These are phyloP conservation scores for Novumbra hubbsi DNA, from an alignment of 2,797 vertebrate genomes.

Conservation along the genomic window DNA sequence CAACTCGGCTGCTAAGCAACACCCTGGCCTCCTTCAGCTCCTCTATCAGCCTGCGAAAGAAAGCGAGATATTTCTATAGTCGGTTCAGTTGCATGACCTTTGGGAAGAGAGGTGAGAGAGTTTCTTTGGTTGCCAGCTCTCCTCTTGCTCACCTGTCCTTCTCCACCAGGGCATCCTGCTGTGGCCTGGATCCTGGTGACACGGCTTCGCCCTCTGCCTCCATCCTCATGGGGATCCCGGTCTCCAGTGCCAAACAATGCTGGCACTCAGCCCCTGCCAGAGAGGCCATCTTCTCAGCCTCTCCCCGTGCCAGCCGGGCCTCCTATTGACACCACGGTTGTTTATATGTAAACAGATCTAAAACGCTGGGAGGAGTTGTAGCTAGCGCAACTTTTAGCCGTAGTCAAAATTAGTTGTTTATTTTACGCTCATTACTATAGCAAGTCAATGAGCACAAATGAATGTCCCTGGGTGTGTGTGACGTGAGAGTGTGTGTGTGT, in stretches of 20 bases:
- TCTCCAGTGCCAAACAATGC: slow-evolving; percentile 76
- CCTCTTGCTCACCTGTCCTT: slow-evolving; percentile 77
- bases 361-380: too few species aligned
- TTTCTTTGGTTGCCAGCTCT: slow-evolving; percentile 67
- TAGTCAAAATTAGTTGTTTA: too few species aligned
- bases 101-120: background rate
- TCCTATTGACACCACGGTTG: slow-evolving; percentile 69
- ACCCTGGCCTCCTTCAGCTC: slow-evolving; percentile 69
- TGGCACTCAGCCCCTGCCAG: slow-evolving; percentile 78
- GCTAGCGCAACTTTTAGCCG: too few species aligned
- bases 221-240: slow-evolving; percentile 69
- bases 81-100: background rate
- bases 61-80: background rate
- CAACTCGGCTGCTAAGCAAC: slow-evolving; percentile 58
- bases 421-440: too few species aligned
- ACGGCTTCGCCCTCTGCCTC: slow-evolving; percentile 37
- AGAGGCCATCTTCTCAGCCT: slow-evolving; percentile 73
- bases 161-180: slow-evolving; percentile 48
- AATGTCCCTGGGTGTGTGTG: background rate
- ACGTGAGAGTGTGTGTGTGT: background rate
- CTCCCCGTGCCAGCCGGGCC: slow-evolving; percentile 75
- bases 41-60: slow-evolving; percentile 73
- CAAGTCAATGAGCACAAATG: too few species aligned
- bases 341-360: too few species aligned
- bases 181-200: slow-evolving; percentile 18